Evolutionary conservation across 2,888 invertebrate species (phyloP), one percentile per base, ranked within the genome.

Genomic region (Merodon equestris): DNA sequence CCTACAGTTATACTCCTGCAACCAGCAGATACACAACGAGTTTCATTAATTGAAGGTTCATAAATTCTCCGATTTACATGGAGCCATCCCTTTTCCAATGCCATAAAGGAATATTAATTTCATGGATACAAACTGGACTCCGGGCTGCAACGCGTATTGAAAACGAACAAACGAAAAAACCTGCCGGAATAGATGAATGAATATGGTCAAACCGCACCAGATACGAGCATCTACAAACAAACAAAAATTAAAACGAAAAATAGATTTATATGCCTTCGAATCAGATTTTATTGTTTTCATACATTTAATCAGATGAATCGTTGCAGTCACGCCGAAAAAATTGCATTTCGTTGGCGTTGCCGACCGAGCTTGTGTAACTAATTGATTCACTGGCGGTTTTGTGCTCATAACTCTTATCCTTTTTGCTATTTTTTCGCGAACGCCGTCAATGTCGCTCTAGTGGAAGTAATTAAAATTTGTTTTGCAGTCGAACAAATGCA

Each of bases 381-480:
- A 76, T 76, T 71, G 71, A 71, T 71, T 66, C 60, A 27, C 38
- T 47, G 40, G 56, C 40, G 61, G 42, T 15, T 47, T 17, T 57
- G 15, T 15, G 12, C 18, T 51, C 38, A 12, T 27, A 27, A 27
- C 3, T 27, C 27, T 2, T 7, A 7, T 15, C 17, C 9, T n/a
- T n/a, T 15, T 27, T 27, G 2, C 10, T 42, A 19, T 13, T 27
- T 40, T 17, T 27, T 27, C 27, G 27, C 27, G n/a, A n/a, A n/a
- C n/a, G n/a, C n/a, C n/a, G n/a, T n/a, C n/a, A n/a, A n/a, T 27
- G 27, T 27, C 27, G 7, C 27, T 27, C 27, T 27, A 45, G 34
- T 67, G 51, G 63, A 63, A 68, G 74, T 68, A 74, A 75, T 75
- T 75, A 63, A 63, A 75, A 63, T 68, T 27, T 47, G 17, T 66